phyloP scores from a whole-genome alignment of 2,113 vertebrate species.

The Tamias sibiricus region DNA sequence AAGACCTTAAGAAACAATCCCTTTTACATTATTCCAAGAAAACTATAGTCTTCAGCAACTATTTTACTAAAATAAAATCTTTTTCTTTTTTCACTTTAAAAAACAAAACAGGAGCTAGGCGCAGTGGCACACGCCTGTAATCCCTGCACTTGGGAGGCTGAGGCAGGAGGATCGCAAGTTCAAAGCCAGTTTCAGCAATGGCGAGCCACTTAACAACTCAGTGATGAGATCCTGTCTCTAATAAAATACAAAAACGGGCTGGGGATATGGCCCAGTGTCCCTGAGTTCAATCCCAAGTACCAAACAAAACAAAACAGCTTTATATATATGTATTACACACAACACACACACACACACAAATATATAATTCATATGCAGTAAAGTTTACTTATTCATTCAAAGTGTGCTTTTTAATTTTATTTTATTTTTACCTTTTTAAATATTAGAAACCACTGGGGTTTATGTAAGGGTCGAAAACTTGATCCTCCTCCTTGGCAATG shows the following conservation, averaged over 20 bases:
- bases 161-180: no score
- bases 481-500: slow-evolving; percentile 88
- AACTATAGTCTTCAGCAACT: background rate
- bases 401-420: background rate
- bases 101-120: background rate
- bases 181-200: no score
- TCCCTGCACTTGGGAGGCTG: no score
- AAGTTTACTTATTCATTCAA: background rate
- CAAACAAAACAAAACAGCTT: no score
- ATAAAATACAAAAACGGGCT: no score
- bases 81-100: background rate
- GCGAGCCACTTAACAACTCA: no score
- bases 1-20: background rate
- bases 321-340: background rate
- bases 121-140: no score
- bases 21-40: slow-evolving; percentile 35
- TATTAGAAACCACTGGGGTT: slow-evolving; percentile 96
- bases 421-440: slow-evolving; percentile 91
- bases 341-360: no score
- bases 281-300: no score
- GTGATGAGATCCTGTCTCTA: no score
- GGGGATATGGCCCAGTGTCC: no score
- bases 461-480: slow-evolving; percentile 96
- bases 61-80: slow-evolving; percentile 27
- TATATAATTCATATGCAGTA: background rate